These are phyloP conservation scores for Monopterus albus DNA, from an alignment of 2,113 vertebrate species.

Conservation along the genomic window DNA sequence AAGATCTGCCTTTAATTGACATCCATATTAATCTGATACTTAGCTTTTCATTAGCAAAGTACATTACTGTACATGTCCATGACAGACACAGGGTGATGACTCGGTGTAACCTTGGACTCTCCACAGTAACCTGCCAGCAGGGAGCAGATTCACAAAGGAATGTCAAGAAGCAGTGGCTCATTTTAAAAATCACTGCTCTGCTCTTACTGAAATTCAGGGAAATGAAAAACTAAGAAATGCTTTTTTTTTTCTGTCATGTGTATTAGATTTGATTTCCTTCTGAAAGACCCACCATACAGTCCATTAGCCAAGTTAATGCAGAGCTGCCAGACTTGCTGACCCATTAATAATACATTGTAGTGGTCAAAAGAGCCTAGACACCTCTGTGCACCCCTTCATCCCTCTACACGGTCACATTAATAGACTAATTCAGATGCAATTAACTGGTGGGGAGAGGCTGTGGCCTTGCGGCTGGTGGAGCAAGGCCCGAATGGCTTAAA, in stretches of 20 bases:
- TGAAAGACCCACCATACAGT: conserved; percentile 73
- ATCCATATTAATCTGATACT: conserved; percentile 15
- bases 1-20: conserved; percentile 1
- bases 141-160: conserved; percentile 26
- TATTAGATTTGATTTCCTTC: conserved; percentile 70
- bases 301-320: conserved; percentile 83
- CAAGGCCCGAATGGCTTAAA: conserved; percentile 69
- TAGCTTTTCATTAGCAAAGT: conserved; percentile 41
- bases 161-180: background rate
- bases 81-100: conserved; percentile 14
- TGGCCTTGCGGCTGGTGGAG: conserved; percentile 75
- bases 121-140: conserved; percentile 23
- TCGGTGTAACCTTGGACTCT: conserved; percentile 36
- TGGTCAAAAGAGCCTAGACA: conserved; percentile 81
- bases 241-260: conserved; percentile 41
- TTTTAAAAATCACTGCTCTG: conserved; percentile 25
- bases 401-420: conserved; percentile 80
- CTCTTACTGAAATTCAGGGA: conserved; percentile 7
- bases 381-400: conserved; percentile 72
- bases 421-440: conserved; percentile 84
- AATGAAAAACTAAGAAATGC: conserved; percentile 27
- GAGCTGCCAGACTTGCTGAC: conserved; percentile 79
- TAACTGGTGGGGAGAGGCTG: conserved; percentile 79
- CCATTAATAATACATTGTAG: conserved; percentile 83
- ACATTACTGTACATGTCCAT: conserved; percentile 26